phyloP scores from a whole-genome alignment of 2,888 invertebrate genomes.

The Subacronicta megacephala region DNA sequence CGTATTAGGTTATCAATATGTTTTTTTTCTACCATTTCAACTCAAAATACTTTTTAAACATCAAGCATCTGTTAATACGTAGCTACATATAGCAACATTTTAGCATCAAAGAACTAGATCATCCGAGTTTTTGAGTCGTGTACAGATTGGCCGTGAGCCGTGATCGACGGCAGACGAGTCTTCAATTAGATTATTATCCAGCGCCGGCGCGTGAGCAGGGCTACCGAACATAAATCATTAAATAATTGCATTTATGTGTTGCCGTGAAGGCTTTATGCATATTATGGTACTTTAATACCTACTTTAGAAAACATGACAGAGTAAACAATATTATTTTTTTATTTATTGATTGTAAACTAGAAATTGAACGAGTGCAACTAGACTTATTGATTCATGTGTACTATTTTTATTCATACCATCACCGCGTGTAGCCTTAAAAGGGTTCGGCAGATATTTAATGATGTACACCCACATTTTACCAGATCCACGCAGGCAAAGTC shows the following conservation, averaged over 20 bases:
- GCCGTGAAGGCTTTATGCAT: slow-evolving; percentile 41
- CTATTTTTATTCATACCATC: no score
- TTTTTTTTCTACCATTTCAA: no score
- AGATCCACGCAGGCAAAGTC: not conserved
- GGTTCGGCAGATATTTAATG: no score
- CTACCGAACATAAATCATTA: slow-evolving; percentile 55
- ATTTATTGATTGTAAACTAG: no score
- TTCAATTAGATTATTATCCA: slow-evolving; percentile 64
- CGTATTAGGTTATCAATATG: no score
- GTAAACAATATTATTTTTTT: slow-evolving; percentile 25
- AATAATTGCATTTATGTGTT: slow-evolving; percentile 52
- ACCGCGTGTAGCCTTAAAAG: no score
- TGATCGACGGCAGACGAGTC: slow-evolving; percentile 73
- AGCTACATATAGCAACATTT: not conserved
- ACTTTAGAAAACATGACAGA: slow-evolving; percentile 14
- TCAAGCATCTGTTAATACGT: no score
- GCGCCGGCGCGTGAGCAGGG: slow-evolving; percentile 50
- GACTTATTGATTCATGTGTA: no score
- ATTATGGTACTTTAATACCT: slow-evolving; percentile 38
- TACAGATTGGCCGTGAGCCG: slow-evolving; percentile 70
- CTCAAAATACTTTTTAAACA: no score
- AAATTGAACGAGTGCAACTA: not conserved
- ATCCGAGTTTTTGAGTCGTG: slow-evolving; percentile 66
- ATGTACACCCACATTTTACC: no score
- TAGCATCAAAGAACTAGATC: slow-evolving; percentile 62